phyloP scores from a whole-genome alignment of 53 echinoderm and acorn worm genomes.

The Zoroaster sp. region DNA sequence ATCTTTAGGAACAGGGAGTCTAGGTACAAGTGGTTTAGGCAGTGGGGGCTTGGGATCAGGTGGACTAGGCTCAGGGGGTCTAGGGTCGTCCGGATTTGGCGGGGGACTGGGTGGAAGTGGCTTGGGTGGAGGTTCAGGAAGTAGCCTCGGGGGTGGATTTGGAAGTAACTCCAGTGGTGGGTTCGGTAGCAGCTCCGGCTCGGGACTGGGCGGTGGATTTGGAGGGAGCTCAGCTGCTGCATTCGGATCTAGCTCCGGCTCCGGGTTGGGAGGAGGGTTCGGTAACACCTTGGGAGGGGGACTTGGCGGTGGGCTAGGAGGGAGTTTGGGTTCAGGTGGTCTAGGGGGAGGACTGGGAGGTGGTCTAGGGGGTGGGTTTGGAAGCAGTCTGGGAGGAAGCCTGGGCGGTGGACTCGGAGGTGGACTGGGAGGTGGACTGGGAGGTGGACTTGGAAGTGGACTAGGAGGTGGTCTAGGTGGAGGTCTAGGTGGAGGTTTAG shows the following conservation, averaged over 20 bases:
- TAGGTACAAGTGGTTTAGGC: not conserved
- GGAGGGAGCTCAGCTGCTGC: conserved; percentile 8
- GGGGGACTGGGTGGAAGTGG: conserved; percentile 3
- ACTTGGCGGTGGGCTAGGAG: conserved; percentile 34
- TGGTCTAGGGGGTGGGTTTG: conserved; percentile 30
- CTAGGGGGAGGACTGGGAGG: conserved; percentile 35
- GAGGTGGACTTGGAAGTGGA: not conserved
- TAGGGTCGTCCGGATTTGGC: conserved; percentile 22
- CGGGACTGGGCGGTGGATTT: not conserved
- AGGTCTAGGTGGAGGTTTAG: conserved; percentile 26
- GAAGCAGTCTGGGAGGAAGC: conserved; percentile 21
- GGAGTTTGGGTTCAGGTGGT: conserved; percentile 21
- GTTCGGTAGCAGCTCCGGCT: not conserved
- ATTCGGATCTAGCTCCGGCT: conserved; percentile 14
- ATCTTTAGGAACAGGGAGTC: not conserved
- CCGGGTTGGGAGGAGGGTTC: conserved; percentile 30
- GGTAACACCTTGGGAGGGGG: conserved; percentile 35
- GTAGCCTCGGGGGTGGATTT: conserved; percentile 31
- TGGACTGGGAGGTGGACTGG: not conserved
- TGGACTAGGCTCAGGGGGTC: conserved; percentile 23
- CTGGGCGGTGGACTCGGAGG: conserved; percentile 22
- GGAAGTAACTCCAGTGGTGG: conserved; percentile 21
- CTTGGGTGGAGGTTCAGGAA: conserved; percentile 16
- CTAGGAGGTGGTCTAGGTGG: conserved; percentile 2
- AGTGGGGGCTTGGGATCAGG: not conserved